Evolutionary conservation across 1,140 invertebrate genomes (phyloP), one percentile per base, ranked within the genome.

Genomic region (Drosophila albomicans): DNA sequence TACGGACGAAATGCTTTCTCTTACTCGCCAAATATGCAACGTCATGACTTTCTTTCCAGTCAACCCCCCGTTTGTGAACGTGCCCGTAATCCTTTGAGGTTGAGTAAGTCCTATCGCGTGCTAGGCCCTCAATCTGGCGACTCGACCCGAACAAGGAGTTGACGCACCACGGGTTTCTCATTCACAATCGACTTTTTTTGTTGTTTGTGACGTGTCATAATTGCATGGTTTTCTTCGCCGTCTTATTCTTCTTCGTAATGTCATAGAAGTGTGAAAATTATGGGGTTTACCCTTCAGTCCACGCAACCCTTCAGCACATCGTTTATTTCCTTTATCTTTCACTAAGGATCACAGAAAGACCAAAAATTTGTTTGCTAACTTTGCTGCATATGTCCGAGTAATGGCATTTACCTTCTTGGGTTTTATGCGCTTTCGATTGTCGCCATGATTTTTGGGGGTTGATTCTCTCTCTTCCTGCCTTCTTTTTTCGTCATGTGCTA

Each of bases 231-330:
- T 75, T 76, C 41, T 46, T 64, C 41, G 43, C n/a, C 16, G 5
- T 48, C 16, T 30, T 41, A 49, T 8, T 54, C 16, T 66, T 54
- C 30, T 41, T 58, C 7, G 6, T 32, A 8, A 32, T 7, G 38
- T 48, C 56, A 30, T 13, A 54, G 81, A 88, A 88, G 85, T 88
- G 85, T 88, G 85, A 89, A 89, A 88, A 89, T 85, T 88, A 88
- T 76, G 75, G 80, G 73, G 64, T 85, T 85, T 75, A 75, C 58
- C 75, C 78, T 66, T 54, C 69, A 51, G 67, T 43, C 35, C 32
- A 25, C 56, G 49, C 82, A 88, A 82, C 77, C 82, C 66, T 41
- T 66, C 76, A 32, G 15, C 25, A 81, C 74, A 79, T 75, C 78
- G 71, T 88, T 88, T 88, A 81, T 88, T 87, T 78, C 46, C 52